Conservation (phyloP, 1,140 invertebrate species). For the Hermetia illucens region DNA sequence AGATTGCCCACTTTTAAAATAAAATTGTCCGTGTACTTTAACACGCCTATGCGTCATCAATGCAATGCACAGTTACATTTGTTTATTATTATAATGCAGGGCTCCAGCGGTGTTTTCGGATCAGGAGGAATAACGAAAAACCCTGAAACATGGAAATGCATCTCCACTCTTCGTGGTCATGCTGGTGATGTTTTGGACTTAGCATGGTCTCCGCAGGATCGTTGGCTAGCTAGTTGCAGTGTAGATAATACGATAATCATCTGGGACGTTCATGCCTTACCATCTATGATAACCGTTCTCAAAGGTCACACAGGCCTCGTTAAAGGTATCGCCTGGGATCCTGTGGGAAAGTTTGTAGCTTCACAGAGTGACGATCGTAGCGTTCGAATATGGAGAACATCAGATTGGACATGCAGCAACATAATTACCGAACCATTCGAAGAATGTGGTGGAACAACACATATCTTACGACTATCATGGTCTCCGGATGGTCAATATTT, state of each 20-base stretch:
- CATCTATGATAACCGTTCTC: conserved; percentile 59
- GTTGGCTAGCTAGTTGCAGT: conserved; percentile 86
- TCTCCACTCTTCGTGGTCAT: conserved; percentile 76
- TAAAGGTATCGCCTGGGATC: conserved; percentile 98
- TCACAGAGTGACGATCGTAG: conserved; percentile 95
- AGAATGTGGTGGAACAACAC: conserved; percentile 87
- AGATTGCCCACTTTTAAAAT: no score
- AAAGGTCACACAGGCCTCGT: conserved; percentile 88
- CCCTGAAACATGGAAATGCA: conserved; percentile 84
- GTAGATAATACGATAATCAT: conserved; percentile 93
- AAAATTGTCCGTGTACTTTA: no score
- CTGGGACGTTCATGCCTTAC: conserved; percentile 88
- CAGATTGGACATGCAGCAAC: conserved; percentile 80
- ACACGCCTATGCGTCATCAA: no score
- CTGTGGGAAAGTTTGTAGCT: conserved; percentile 87
- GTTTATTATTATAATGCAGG: conserved; percentile 10
- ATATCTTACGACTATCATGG: conserved; percentile 86
- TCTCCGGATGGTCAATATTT: conserved; percentile 95
- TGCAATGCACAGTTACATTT: no score
- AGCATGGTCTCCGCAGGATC: conserved; percentile 88
- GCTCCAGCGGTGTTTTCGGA: conserved; percentile 24
- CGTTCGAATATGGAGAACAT: conserved; percentile 84
- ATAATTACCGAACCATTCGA: conserved; percentile 82
- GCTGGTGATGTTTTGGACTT: conserved; percentile 81
- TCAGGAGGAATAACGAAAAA: conserved; percentile 36